Conservation (phyloP, 1,140 invertebrate species). For the Philaenus spumarius region DNA sequence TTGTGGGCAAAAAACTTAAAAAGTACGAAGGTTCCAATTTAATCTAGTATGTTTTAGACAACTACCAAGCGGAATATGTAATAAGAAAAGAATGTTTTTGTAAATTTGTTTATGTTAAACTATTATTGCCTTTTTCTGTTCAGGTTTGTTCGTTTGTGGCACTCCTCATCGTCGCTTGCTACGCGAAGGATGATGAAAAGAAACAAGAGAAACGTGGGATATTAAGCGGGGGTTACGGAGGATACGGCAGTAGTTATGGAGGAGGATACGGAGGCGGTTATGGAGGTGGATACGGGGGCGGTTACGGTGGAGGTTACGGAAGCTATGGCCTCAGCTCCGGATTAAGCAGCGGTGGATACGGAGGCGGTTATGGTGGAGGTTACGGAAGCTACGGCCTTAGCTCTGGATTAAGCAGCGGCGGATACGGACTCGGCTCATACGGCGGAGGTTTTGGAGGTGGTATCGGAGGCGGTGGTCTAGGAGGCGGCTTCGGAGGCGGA, state of each 20-base stretch:
- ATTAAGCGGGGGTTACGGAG: neutral
- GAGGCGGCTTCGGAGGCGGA: neutral
- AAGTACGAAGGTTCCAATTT: no score
- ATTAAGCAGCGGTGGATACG: neutral
- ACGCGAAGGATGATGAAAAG: constrained; percentile 8
- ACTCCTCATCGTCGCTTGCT: neutral
- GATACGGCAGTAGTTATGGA: neutral
- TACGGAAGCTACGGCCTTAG: neutral
- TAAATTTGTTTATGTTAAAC: no score
- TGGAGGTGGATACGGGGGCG: neutral
- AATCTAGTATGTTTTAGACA: no score
- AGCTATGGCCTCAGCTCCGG: no score
- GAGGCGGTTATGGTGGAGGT: neutral
- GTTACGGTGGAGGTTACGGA: neutral
- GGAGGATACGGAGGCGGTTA: neutral
- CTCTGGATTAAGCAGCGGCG: neutral
- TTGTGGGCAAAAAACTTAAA: no score
- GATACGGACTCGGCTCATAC: neutral
- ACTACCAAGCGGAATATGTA: no score
- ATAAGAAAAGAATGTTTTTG: no score
- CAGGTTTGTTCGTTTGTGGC: constrained; percentile 3
- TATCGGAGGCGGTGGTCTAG: neutral
- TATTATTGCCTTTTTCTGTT: no score
- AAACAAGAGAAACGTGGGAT: constrained; percentile 15
- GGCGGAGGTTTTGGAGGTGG: neutral